Conservation (phyloP, 2,113 vertebrate species). For the Indicator indicator region DNA sequence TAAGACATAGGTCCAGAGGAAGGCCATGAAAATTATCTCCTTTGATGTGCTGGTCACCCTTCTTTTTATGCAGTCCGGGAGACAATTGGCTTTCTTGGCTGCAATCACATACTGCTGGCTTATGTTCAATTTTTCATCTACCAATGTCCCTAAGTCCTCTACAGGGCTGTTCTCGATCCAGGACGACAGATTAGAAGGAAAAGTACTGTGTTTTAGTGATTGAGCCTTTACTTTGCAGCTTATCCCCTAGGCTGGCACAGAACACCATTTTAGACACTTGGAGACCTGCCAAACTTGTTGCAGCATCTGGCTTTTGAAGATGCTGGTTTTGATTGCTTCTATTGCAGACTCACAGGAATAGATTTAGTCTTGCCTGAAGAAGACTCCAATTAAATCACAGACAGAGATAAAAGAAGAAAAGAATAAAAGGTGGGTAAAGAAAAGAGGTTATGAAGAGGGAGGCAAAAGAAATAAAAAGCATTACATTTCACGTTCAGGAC, state of each 20-base stretch:
- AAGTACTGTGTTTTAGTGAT: not conserved
- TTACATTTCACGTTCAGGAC: not conserved
- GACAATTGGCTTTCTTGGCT: not conserved
- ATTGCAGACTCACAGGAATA: not conserved
- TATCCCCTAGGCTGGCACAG: not conserved
- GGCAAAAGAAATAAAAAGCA: not conserved
- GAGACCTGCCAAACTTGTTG: not conserved
- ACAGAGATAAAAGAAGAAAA: not conserved
- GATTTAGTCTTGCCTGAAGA: not conserved
- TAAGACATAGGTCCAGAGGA: not conserved
- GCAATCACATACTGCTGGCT: not conserved
- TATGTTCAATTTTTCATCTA: not conserved
- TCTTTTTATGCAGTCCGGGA: not conserved
- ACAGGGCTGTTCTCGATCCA: not conserved
- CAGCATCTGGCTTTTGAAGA: conserved; percentile 1
- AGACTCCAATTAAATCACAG: conserved; percentile 2
- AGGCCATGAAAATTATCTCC: not conserved
- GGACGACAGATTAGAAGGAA: not conserved
- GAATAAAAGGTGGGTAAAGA: not conserved
- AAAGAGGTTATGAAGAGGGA: not conserved
- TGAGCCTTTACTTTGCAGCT: not conserved
- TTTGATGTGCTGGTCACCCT: accelerated
- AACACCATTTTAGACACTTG: not conserved
- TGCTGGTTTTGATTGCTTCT: not conserved
- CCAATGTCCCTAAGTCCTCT: not conserved